A percentile compares a stretch with the other conserved stretches of the same genome.
These are phyloP conservation scores for Pelochelys cantorii DNA, from an alignment of 2,797 vertebrate species.

Conservation along the genomic window DNA sequence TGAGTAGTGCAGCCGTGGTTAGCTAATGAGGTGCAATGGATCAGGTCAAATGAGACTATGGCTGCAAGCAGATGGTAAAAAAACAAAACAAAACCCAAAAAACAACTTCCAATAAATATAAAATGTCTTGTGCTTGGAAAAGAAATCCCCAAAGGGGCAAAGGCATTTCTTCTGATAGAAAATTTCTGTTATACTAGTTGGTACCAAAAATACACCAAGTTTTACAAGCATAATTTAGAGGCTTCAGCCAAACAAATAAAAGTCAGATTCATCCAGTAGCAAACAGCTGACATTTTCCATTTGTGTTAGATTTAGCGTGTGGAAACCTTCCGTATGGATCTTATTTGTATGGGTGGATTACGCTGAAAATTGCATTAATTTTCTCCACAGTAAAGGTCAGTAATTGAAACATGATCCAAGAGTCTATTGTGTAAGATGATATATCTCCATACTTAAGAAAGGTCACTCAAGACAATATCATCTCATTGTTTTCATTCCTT, in stretches of 20 bases:
- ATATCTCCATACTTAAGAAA: constrained; percentile 80
- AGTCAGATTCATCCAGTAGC: constrained; percentile 75
- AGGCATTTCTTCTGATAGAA: constrained; percentile 14
- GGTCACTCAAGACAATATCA: constrained; percentile 79
- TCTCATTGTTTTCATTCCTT: constrained; percentile 79
- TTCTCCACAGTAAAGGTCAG: constrained; percentile 82
- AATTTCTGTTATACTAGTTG: constrained; percentile 52
- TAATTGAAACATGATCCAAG: constrained; percentile 83
- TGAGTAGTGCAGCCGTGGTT: neutral
- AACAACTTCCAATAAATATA: constrained; percentile 32
- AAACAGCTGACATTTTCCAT: constrained; percentile 81
- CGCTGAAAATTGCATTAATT: constrained; percentile 84
- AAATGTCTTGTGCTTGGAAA: neutral
- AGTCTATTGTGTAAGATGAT: constrained; percentile 81
- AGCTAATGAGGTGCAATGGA: neutral
- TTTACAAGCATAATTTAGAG: constrained; percentile 53
- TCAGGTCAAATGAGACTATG: neutral
- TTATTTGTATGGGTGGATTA: constrained; percentile 82
- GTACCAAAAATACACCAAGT: constrained; percentile 36
- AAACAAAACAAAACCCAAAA: no score
- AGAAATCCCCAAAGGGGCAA: neutral
- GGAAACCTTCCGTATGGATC: constrained; percentile 77
- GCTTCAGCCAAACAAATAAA: constrained; percentile 72
- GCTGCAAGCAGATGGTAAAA: neutral
- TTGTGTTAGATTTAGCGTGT: constrained; percentile 80